A percentile compares a stretch with the other conserved stretches of the same genome.
phyloP scores from a whole-genome alignment of 2,888 invertebrate genomes.

The Cremastinae sp. region DNA sequence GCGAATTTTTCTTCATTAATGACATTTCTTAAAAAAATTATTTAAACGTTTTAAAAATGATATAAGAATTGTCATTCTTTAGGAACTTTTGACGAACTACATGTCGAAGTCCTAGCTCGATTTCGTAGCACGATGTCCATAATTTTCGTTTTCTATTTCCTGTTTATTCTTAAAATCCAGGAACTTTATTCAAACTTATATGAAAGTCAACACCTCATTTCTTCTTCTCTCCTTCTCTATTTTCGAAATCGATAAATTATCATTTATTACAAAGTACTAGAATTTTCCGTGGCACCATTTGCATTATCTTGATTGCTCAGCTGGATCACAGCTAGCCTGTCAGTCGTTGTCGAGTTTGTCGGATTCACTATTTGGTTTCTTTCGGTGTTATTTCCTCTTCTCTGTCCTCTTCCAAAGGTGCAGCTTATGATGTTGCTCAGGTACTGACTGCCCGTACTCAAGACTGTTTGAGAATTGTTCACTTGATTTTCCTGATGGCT shows the following conservation, averaged over 20 bases:
- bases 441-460: constrained; percentile 60
- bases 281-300: constrained; percentile 19
- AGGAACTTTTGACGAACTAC: constrained; percentile 9
- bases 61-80: neutral
- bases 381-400: constrained; percentile 44
- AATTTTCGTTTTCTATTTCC: too few species aligned
- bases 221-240: neutral
- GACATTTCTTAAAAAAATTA: neutral
- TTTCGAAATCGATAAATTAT: neutral
- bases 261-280: constrained; percentile 38
- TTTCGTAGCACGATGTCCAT: too few species aligned
- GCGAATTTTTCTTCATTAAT: neutral
- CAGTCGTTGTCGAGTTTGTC: constrained; percentile 28
- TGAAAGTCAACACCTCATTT: neutral
- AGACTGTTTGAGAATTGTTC: constrained; percentile 44
- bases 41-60: constrained; percentile 1
- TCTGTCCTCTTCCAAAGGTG: constrained; percentile 60
- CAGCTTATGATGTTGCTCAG: constrained; percentile 61
- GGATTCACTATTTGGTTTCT: constrained; percentile 18
- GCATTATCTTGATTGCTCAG: constrained; percentile 34
- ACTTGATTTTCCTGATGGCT: constrained; percentile 13
- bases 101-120: neutral
- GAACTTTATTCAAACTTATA: too few species aligned
- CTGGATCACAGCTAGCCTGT: constrained; percentile 32
- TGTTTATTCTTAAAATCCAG: too few species aligned